Percentiles rank a stretch among this genome's conserved stretches.
phyloP scores from a whole-genome alignment of 2,113 vertebrate genomes.

The Cranoglanis bouderius region DNA sequence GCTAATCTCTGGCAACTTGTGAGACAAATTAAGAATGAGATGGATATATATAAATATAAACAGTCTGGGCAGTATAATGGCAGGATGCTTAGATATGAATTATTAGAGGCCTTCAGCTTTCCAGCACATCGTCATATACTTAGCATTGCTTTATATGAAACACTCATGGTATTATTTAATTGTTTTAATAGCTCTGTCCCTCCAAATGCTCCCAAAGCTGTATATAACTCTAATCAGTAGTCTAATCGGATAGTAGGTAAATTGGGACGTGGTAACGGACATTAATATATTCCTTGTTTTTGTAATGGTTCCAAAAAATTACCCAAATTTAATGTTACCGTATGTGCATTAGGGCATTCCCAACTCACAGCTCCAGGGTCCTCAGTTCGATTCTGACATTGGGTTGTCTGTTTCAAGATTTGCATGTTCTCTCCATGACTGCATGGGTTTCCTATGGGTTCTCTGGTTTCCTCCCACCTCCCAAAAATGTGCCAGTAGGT shows the following conservation, averaged over 20 bases:
- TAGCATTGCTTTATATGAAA: slow-evolving; percentile 8
- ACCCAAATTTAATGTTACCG: too few species aligned
- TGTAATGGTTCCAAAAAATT: background rate
- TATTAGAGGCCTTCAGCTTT: slow-evolving; percentile 40
- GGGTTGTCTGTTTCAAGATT: background rate
- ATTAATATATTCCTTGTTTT: background rate
- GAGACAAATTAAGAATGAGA: background rate
- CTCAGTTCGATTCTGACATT: background rate
- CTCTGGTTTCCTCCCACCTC: background rate
- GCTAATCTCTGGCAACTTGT: slow-evolving; percentile 18
- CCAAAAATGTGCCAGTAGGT: background rate
- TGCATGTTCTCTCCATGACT: background rate
- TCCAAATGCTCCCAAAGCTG: slow-evolving; percentile 20
- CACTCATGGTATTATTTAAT: slow-evolving; percentile 36
- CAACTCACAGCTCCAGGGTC: background rate
- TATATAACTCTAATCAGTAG: background rate
- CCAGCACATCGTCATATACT: slow-evolving; percentile 34
- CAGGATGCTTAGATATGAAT: slow-evolving; percentile 43
- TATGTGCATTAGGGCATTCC: background rate
- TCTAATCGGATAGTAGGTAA: too few species aligned
- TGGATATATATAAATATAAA: slow-evolving; percentile 39
- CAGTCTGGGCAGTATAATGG: slow-evolving; percentile 27
- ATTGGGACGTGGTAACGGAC: too few species aligned
- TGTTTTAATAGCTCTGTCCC: slow-evolving; percentile 47
- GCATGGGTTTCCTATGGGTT: background rate